Evolutionary conservation across 2,888 invertebrate species (phyloP).

Genomic region (Himalopsyche japonica): DNA sequence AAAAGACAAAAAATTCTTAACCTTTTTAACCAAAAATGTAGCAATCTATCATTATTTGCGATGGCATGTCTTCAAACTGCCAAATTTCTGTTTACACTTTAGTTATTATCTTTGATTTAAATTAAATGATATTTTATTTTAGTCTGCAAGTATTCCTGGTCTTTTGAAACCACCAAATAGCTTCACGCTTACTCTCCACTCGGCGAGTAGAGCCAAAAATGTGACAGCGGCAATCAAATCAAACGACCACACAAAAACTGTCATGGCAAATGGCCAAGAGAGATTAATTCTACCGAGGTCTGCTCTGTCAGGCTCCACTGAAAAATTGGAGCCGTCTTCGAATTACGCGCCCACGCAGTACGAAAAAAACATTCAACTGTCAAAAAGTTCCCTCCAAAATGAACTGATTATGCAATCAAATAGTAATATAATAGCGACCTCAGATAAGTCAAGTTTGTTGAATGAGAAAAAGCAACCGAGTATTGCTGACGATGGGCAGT

Average conservation of each 20-base stretch:
- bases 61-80: too few relatives aligned
- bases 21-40: too few relatives aligned
- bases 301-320: slow-evolving; percentile 27
- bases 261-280: slow-evolving; percentile 31
- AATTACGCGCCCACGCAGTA: slow-evolving; percentile 38
- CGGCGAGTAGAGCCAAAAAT: slow-evolving; percentile 41
- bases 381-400: slow-evolving; percentile 38
- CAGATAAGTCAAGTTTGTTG: slow-evolving; percentile 41
- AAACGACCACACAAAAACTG: slow-evolving; percentile 13
- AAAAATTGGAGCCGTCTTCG: slow-evolving; percentile 29
- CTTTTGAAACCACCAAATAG: slow-evolving; percentile 70
- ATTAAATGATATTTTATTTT: slow-evolving; percentile 31
- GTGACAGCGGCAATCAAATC: slow-evolving; percentile 48
- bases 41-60: too few relatives aligned
- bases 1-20: too few relatives aligned
- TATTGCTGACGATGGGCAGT: slow-evolving; percentile 41
- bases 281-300: slow-evolving; percentile 28
- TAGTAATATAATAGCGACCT: slow-evolving; percentile 30
- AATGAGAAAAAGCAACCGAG: slow-evolving; percentile 50
- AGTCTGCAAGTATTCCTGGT: slow-evolving; percentile 67
- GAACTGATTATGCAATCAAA: slow-evolving; percentile 31
- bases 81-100: too few relatives aligned
- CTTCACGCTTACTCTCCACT: slow-evolving; percentile 56
- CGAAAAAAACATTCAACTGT: slow-evolving; percentile 39
- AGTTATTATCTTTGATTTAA: too few relatives aligned